These are phyloP conservation scores for Eurystomus glaucurus DNA, from an alignment of 2,797 vertebrate species.

Conservation along the genomic window DNA sequence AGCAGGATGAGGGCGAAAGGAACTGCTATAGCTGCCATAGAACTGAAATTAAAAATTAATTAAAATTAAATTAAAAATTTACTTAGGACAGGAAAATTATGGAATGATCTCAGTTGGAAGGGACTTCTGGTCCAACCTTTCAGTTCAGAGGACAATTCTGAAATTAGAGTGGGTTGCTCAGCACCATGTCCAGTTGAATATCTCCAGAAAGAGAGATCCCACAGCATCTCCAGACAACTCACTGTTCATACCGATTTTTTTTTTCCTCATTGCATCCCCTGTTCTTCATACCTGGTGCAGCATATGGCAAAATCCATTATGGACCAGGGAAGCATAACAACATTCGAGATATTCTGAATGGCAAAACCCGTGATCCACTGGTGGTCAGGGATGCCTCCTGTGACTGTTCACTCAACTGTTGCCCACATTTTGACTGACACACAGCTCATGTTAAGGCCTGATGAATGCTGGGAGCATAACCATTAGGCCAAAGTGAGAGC, in stretches of 20 bases:
- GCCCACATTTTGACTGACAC: background rate
- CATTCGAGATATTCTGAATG: background rate
- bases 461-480: background rate
- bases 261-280: background rate
- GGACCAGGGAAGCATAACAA: background rate
- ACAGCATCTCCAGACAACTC: background rate
- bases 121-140: background rate
- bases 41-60: background rate
- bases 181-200: background rate
- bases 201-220: background rate
- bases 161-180: background rate
- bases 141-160: background rate
- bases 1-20: background rate
- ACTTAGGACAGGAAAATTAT: background rate
- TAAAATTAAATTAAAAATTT: background rate
- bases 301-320: background rate
- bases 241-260: background rate
- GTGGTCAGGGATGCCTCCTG: background rate
- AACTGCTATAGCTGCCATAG: background rate
- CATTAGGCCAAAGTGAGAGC: background rate
- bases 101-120: background rate
- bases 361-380: background rate
- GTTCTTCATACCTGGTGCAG: background rate
- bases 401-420: background rate
- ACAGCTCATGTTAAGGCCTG: background rate